Evolutionary conservation across 2,797 vertebrate genomes (phyloP), one percentile per base, ranked within the genome.

Genomic region (Morus bassanus): DNA sequence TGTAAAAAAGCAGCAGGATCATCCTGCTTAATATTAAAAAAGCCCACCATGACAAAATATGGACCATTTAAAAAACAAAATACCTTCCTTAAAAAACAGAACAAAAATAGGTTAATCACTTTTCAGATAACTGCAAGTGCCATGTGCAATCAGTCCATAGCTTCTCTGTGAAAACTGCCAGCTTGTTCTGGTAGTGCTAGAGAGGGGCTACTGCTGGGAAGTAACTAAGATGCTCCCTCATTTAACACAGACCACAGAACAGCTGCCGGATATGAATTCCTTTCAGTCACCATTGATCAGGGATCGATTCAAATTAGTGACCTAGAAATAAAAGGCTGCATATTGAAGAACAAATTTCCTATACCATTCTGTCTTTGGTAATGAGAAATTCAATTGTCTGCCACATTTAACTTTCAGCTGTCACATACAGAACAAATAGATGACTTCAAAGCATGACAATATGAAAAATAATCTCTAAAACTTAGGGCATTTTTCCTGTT

Each of bases 261-360:
- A 96, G 92, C 94, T 97, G 95, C 91, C 7, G 15, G 96, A 94
- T 95, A 91, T 84, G 89, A 96, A 96, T 93, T 89, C 79, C 69
- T 94, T 96, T 96, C 94, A 91, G 89, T 84, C 75, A 84, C 75
- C 78, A 89, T 91, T 81, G 96, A 96, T 97, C 92, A 94, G 65
- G 65, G 86, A 97, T 97, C 69, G 91, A 97, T 97, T 91, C 81
- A 85, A 89, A 94, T 92, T 95, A 96, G 75, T 96, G 96, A 95
- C 95, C 94, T 96, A 97, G 94, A 95, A 95, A 88, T 88, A 91
- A 95, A 94, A 85, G 64, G 84, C 91, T 89, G 25, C 39, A 18
- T 92, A 88, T 61, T 88, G 78, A 92, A 91, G 84, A 91, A 91
- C 50, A 78, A 89, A 93, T 94, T 96, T 94, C 88, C 78, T 91